phyloP scores from a whole-genome alignment of 2,888 invertebrate genomes.

The Erebia palarica region DNA sequence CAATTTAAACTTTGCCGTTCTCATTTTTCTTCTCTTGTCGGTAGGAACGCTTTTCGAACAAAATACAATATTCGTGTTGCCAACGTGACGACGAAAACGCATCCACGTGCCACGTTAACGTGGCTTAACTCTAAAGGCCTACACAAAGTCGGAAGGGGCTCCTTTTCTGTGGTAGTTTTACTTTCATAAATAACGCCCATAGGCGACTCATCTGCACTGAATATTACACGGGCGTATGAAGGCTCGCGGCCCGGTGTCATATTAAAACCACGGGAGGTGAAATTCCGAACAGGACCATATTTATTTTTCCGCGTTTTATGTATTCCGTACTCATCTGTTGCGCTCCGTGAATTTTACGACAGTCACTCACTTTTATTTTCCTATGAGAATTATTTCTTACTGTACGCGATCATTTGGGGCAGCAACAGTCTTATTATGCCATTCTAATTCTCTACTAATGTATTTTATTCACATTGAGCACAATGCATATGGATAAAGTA shows the following conservation, averaged over 20 bases:
- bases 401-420: slow-evolving; percentile 57
- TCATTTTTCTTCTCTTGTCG: no score
- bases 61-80: no score
- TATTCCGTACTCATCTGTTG: slow-evolving; percentile 80
- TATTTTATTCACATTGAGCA: not conserved
- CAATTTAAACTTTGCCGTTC: no score
- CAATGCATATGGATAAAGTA: no score
- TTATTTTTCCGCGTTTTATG: slow-evolving; percentile 73
- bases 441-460: not conserved
- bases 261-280: slow-evolving; percentile 42
- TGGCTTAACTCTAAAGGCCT: no score
- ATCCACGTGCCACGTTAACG: no score
- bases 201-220: not conserved
- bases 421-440: not conserved
- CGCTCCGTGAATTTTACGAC: slow-evolving; percentile 80
- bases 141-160: no score
- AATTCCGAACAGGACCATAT: slow-evolving; percentile 71
- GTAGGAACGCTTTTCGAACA: no score
- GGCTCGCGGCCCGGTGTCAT: slow-evolving; percentile 20
- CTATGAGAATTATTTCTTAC: slow-evolving; percentile 79
- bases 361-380: slow-evolving; percentile 79
- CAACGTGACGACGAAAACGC: no score
- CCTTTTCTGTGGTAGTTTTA: no score
- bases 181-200: no score
- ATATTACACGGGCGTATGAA: slow-evolving; percentile 10